Evolutionary conservation across 2,113 vertebrate genomes (phyloP).

Genomic region (Muscicapa adusta): DNA sequence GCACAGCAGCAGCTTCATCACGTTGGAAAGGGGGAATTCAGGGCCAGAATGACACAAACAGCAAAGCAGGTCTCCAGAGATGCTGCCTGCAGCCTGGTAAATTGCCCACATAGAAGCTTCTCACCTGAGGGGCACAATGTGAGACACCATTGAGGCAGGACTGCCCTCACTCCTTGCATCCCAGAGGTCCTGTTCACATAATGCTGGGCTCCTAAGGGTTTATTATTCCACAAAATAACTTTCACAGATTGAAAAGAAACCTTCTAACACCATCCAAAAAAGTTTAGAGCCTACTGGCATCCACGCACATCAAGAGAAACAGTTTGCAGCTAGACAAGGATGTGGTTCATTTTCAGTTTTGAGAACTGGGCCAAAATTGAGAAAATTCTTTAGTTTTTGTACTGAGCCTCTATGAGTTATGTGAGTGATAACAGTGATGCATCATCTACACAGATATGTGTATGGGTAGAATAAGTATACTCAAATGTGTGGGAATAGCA

Average conservation of each 20-base stretch:
- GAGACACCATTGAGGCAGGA: background rate
- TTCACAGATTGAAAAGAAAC: background rate
- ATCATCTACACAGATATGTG: background rate
- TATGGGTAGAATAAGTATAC: background rate
- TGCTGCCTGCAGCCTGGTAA: background rate
- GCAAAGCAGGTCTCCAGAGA: background rate
- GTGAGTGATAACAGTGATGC: background rate
- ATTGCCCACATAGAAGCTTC: background rate
- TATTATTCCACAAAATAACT: background rate
- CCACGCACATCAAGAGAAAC: background rate
- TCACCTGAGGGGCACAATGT: background rate
- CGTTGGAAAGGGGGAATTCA: background rate
- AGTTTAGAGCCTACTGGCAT: background rate
- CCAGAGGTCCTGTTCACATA: background rate
- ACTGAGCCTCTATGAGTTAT: background rate
- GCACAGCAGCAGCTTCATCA: background rate
- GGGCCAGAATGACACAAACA: background rate
- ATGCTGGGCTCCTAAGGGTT: accelerated
- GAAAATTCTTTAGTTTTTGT: background rate
- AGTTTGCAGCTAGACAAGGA: background rate
- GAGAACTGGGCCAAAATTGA: background rate
- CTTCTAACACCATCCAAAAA: background rate
- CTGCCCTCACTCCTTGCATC: background rate
- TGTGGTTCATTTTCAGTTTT: background rate
- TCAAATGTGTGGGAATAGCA: background rate